Evolutionary conservation across 1,140 invertebrate species (phyloP).

Genomic region (Zophobas morio): DNA sequence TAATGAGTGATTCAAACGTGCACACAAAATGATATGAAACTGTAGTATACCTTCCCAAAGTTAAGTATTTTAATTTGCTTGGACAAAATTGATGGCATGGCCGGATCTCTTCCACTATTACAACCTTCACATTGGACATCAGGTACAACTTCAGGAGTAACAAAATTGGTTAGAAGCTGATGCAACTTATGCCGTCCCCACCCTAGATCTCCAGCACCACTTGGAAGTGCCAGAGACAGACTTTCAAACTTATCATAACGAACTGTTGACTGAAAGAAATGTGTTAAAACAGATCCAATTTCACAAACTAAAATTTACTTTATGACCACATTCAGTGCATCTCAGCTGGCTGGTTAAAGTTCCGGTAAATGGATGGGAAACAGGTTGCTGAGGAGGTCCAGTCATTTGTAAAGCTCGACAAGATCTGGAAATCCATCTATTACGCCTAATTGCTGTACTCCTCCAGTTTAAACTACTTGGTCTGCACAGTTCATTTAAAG

Average conservation of each 20-base stretch:
- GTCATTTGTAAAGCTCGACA: constrained; percentile 68
- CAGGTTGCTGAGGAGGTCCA: constrained; percentile 69
- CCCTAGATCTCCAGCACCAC: constrained; percentile 69
- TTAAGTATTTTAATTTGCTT: constrained; percentile 86
- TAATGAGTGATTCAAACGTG: background rate
- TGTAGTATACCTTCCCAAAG: constrained; percentile 78
- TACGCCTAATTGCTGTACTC: constrained; percentile 61
- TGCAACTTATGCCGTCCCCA: constrained; percentile 75
- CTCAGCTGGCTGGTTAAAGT: constrained; percentile 88
- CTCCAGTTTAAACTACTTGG: constrained; percentile 62
- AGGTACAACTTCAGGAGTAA: constrained; percentile 85
- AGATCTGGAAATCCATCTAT: constrained; percentile 67
- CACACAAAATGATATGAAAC: background rate
- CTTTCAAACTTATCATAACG: constrained; percentile 93
- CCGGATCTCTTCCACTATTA: constrained; percentile 69
- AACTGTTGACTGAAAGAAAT: constrained; percentile 78
- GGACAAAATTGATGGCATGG: constrained; percentile 67
- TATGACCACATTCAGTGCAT: constrained; percentile 85
- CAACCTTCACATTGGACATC: constrained; percentile 90
- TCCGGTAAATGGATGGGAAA: constrained; percentile 80
- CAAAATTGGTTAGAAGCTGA: constrained; percentile 84
- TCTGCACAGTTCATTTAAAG: constrained; percentile 64
- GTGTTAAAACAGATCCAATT: background rate
- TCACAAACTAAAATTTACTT: constrained; percentile 69
- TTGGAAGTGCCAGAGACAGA: constrained; percentile 82